Evolutionary conservation across 2,797 vertebrate species (phyloP).

Genomic region (Melanotaenia pygmaea): DNA sequence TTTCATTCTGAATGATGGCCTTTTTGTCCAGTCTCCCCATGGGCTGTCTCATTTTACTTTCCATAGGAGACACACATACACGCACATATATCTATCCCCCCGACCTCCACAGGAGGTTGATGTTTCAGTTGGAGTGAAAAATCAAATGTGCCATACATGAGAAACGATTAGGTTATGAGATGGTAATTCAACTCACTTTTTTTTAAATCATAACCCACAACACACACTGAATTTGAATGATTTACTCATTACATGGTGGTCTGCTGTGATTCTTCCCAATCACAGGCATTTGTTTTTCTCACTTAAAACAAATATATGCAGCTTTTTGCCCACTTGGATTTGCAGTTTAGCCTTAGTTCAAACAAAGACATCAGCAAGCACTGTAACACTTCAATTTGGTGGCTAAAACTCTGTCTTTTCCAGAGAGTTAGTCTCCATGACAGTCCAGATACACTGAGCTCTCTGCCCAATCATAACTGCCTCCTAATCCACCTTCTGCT

Average conservation of each 20-base stretch:
- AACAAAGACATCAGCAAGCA: constrained; percentile 14
- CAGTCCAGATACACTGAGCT: constrained; percentile 36
- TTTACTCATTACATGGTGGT: constrained; percentile 59
- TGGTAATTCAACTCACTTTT: constrained; percentile 62
- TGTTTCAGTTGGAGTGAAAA: constrained; percentile 61
- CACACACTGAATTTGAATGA: constrained; percentile 54
- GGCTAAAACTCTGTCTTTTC: constrained; percentile 13
- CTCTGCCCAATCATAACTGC: constrained; percentile 36
- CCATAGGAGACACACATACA: constrained; percentile 34
- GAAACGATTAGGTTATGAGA: constrained; percentile 55
- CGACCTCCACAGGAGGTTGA: constrained; percentile 48
- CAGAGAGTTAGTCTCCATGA: constrained; percentile 33
- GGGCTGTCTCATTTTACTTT: constrained; percentile 49
- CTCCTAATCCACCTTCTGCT: constrained; percentile 60
- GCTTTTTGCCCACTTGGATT: constrained; percentile 14
- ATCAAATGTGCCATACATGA: constrained; percentile 63
- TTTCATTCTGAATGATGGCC: constrained; percentile 5
- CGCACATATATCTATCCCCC: constrained; percentile 17
- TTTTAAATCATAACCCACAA: constrained; percentile 47
- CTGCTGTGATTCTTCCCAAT: constrained; percentile 36
- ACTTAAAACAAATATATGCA: constrained; percentile 30
- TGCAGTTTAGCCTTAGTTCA: constrained; percentile 29
- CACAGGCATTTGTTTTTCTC: constrained; percentile 17
- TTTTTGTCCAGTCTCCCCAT: constrained; percentile 31
- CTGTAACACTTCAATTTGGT: neutral